A percentile compares a stretch with the other conserved stretches of the same genome.
Evolutionary conservation across 2,888 invertebrate genomes (phyloP).

Genomic region (Lathronympha strigana): DNA sequence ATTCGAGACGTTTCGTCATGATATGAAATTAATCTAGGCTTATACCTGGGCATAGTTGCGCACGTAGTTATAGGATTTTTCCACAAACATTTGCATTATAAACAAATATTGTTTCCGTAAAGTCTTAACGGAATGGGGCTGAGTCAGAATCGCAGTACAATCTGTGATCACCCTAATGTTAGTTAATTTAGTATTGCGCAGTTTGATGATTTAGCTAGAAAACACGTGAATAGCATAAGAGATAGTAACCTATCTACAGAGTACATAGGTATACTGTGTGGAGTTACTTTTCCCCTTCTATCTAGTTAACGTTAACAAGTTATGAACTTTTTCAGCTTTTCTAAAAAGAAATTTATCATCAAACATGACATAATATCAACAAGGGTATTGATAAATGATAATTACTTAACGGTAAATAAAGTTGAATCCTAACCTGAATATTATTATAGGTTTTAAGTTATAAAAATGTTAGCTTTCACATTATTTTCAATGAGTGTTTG

Average conservation of each 20-base stretch:
- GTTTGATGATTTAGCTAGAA: conserved; percentile 23
- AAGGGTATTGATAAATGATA: no score
- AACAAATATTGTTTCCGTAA: conserved; percentile 14
- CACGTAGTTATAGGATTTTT: conserved; percentile 15
- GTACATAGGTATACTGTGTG: conserved; percentile 3
- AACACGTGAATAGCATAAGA: conserved; percentile 21
- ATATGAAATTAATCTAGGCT: conserved; percentile 5
- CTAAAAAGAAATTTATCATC: no score
- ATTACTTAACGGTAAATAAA: no score
- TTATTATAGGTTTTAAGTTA: no score
- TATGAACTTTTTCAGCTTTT: no score
- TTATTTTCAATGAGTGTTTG: no score
- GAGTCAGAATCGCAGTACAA: conserved; percentile 24
- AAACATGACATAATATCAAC: no score
- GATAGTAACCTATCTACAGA: conserved; percentile 2
- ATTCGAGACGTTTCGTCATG: conserved; percentile 15
- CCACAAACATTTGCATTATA: conserved; percentile 8
- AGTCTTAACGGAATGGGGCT: conserved; percentile 21
- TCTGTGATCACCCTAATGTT: conserved; percentile 27
- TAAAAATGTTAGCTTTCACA: no score
- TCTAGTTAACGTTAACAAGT: background rate
- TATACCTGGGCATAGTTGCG: conserved; percentile 8
- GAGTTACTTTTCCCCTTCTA: conserved; percentile 19
- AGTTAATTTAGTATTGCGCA: conserved; percentile 35
- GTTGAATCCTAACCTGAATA: no score